These are phyloP conservation scores for Agrochola macilenta DNA, from an alignment of 2,888 invertebrate species.

Conservation along the genomic window DNA sequence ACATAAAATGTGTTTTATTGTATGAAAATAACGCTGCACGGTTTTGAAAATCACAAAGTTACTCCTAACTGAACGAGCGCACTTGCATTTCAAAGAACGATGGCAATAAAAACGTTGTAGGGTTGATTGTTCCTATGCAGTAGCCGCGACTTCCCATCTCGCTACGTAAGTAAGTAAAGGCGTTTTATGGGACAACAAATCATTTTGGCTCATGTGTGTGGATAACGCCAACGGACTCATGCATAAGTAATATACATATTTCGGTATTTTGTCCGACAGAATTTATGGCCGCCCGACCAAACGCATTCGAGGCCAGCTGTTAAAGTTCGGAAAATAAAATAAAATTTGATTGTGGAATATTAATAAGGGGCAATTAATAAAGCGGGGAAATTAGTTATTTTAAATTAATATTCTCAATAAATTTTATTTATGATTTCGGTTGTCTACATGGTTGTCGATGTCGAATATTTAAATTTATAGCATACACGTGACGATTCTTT, in stretches of 20 bases:
- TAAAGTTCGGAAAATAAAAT: constrained; percentile 54
- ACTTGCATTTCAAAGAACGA: constrained; percentile 70
- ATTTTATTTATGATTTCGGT: constrained; percentile 29
- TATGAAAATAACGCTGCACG: constrained; percentile 51
- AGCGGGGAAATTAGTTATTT: constrained; percentile 51
- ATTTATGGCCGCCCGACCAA: constrained; percentile 67
- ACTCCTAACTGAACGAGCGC: constrained; percentile 35
- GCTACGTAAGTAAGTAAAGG: constrained; percentile 68
- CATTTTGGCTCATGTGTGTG: constrained; percentile 71
- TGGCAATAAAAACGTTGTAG: constrained; percentile 71
- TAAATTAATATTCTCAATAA: constrained; percentile 51
- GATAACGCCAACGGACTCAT: constrained; percentile 67
- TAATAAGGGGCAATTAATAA: constrained; percentile 69
- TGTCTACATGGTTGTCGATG: constrained; percentile 23
- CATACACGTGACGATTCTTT: not conserved
- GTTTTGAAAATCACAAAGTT: constrained; percentile 65
- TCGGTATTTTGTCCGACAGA: constrained; percentile 62
- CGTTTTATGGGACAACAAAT: constrained; percentile 78
- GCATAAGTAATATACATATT: constrained; percentile 67
- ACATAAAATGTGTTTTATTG: constrained; percentile 70
- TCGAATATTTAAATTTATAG: not conserved
- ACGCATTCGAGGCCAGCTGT: constrained; percentile 47
- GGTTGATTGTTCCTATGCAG: constrained; percentile 73
- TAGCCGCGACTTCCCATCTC: constrained; percentile 65
- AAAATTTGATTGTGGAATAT: constrained; percentile 65